Conservation (phyloP, 2,888 invertebrate species). For the Phasia obesa region DNA sequence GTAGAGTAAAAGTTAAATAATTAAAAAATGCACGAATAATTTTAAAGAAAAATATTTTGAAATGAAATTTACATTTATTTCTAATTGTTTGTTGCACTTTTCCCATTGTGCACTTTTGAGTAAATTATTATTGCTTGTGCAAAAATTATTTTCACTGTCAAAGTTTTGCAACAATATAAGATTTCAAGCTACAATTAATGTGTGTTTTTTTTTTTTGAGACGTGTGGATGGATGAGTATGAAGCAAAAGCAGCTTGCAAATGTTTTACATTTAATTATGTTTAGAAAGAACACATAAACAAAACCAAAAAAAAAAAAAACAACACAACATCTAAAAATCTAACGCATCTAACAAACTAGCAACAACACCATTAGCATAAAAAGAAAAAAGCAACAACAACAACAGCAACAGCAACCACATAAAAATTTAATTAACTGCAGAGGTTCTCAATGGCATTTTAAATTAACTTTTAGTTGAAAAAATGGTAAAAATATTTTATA, state of each 20-base stretch:
- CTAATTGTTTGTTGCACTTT: not conserved
- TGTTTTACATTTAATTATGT: conserved; percentile 62
- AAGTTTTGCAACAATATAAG: conserved; percentile 38
- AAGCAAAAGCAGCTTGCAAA: conserved; percentile 39
- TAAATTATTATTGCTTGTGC: conserved; percentile 27
- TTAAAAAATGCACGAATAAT: conserved; percentile 10
- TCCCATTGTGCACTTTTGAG: not conserved
- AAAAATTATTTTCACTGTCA: conserved; percentile 61
- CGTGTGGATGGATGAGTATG: not conserved
- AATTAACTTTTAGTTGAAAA: too few relatives aligned
- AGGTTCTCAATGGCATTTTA: conserved; percentile 17
- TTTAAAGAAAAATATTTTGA: not conserved
- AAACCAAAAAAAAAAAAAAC: not conserved
- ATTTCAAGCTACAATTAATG: conserved; percentile 52
- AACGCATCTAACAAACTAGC: conserved; percentile 25
- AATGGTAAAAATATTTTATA: too few relatives aligned
- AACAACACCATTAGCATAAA: conserved; percentile 36
- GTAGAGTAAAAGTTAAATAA: conserved; percentile 3
- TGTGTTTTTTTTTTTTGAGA: not conserved
- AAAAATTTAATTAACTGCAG: not conserved
- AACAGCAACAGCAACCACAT: not conserved
- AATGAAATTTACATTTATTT: not conserved
- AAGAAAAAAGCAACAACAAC: conserved; percentile 12
- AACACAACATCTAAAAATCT: conserved; percentile 36
- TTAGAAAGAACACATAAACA: conserved; percentile 32